Percentiles rank a stretch among this genome's conserved stretches.
These are phyloP conservation scores for Eulemur macaco DNA, from an alignment of 2,113 vertebrate species.

Conservation along the genomic window DNA sequence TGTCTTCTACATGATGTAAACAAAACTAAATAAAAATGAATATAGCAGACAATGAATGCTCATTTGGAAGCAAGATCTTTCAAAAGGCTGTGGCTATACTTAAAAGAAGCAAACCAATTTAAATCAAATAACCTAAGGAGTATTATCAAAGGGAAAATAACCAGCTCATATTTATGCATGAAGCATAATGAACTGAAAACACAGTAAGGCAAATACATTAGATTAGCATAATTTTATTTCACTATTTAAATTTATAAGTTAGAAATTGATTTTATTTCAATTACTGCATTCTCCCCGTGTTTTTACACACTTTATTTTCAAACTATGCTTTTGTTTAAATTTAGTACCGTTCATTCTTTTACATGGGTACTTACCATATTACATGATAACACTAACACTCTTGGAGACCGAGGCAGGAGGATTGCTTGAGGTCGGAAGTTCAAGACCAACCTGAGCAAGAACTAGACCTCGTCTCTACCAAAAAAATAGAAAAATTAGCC, in stretches of 20 bases:
- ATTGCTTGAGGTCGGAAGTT: no score
- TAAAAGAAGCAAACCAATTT: constrained; percentile 79
- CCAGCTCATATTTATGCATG: constrained; percentile 80
- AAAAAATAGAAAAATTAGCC: no score
- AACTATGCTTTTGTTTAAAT: constrained; percentile 65
- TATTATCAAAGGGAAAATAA: constrained; percentile 83
- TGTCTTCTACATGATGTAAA: constrained; percentile 76
- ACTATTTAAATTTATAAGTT: constrained; percentile 78
- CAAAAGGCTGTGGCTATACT: constrained; percentile 67
- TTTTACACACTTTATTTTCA: constrained; percentile 79
- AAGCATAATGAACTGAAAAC: constrained; percentile 79
- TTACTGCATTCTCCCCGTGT: constrained; percentile 75
- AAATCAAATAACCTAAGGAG: constrained; percentile 78
- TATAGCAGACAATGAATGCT: constrained; percentile 56
- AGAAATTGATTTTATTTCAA: constrained; percentile 83
- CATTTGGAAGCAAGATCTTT: constrained; percentile 78
- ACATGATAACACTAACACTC: no score
- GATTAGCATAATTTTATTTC: constrained; percentile 85
- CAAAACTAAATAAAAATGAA: constrained; percentile 78
- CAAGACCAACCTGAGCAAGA: no score
- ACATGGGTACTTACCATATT: neutral
- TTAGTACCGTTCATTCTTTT: constrained; percentile 66
- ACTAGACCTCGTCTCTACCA: no score
- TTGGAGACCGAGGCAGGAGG: no score
- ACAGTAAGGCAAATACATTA: constrained; percentile 81